Base-by-base conservation (phyloP, 1,140 invertebrate genomes). In the Drosophila setifemur region DNA sequence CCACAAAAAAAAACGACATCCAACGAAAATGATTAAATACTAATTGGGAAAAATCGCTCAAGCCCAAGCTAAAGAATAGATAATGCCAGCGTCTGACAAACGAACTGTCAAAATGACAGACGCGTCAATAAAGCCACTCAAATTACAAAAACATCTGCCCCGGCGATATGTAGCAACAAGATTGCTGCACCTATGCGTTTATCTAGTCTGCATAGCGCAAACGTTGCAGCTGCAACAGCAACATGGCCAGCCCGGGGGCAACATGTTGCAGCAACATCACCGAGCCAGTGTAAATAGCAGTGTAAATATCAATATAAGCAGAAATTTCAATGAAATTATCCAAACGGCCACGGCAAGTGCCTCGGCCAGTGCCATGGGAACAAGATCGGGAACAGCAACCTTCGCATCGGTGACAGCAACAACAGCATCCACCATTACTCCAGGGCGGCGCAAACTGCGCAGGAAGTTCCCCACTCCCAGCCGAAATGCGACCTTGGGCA, bases 241-340 rank as follows among this genome's bases (percentile, higher is more conserved):
- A 74, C 73, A 85, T 69, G 69, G 52, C 18, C 33, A 37, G 79
- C 75, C 64, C 16, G 54, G 40, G 72, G 86, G 63, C 79, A 85
- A 81, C 75, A 88, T 88, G 85, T 70, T 88, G 78, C 72, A 53
- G 54, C 68, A 86, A 75, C 72, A 86, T 55, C 60, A 39, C 57
- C 71, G 53, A 71, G 72, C 69, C 75, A 81, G 76, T 89, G 81
- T 89, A 89, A 89, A 89, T 88, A 89, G 82, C 73, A 89, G 87
- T 89, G 82, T 87, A 82, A 87, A 87, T 87, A 88, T 87, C 73
- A 87, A 82, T 73, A 58, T 82, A 73, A 86, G 70, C 83, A 86
- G 61, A 26, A 77, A 78, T 73, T 82, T 87, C 83, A 87, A 87
- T 78, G 87, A 89, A 87, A 89, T 87, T 77, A 77, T 89, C 54